Evolutionary conservation across 2,888 invertebrate genomes (phyloP).

Genomic region (Galerucella calmariensis): DNA sequence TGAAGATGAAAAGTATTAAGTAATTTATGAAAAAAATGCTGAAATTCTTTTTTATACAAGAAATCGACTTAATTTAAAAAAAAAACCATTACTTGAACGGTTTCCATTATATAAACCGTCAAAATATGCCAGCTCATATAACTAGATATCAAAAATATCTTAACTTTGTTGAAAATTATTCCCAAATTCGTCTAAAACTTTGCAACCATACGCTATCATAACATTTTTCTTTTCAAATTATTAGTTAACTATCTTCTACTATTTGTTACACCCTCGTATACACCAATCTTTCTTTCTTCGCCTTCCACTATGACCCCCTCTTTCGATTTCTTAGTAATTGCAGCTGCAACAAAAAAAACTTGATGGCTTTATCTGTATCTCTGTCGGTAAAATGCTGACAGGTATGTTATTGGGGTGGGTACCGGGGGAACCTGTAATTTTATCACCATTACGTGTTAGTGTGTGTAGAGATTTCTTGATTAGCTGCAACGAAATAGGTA

Average conservation of each 20-base stretch:
- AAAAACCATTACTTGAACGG: no score
- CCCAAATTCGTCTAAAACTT: no score
- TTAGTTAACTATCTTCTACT: background rate
- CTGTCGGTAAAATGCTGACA: slow-evolving; percentile 51
- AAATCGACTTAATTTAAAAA: no score
- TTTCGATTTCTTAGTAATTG: slow-evolving; percentile 38
- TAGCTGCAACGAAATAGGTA: slow-evolving; percentile 9
- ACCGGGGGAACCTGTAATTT: slow-evolving; percentile 44
- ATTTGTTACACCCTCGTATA: background rate
- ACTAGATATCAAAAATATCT: no score
- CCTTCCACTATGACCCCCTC: slow-evolving; percentile 31
- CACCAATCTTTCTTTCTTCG: slow-evolving; percentile 7
- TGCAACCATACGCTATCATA: no score
- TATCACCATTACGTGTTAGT: slow-evolving; percentile 43
- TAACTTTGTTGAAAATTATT: no score
- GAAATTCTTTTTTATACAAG: no score
- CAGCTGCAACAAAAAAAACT: slow-evolving; percentile 37
- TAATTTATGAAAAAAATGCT: no score
- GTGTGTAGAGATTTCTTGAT: slow-evolving; percentile 30
- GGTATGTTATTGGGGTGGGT: slow-evolving; percentile 48
- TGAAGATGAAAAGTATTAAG: background rate
- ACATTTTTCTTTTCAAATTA: background rate
- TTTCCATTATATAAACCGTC: no score
- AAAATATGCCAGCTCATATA: no score
- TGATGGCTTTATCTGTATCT: slow-evolving; percentile 53